Base-by-base conservation (phyloP, 2,797 vertebrate species). In the Silurus lanzhouensis region DNA sequence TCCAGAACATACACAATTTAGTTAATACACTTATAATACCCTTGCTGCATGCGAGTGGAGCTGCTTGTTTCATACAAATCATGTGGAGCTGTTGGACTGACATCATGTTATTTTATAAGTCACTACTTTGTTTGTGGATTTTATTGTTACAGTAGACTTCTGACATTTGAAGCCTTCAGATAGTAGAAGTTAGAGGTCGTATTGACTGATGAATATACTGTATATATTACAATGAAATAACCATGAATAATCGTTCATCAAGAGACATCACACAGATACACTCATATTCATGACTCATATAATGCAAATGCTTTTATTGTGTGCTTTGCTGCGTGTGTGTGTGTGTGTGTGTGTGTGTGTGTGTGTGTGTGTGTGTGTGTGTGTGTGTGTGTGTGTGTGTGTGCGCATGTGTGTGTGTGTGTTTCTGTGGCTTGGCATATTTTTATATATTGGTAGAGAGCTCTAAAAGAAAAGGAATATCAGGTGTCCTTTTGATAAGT, bases 251-350 rank as follows among this genome's bases (percentile, higher is more conserved):
- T 83, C 57, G 58, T 70, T 83, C 20, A 81, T 81, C 46, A 31
- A 68, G 15, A 55, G 46, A 5, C 48, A 70, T 82, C 66, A 82
- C 13, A 82, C 5, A 57, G 31, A 70, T 38, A 38, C 64, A 82
- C 48, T 82, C 64, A 82, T 68, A 68, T 20, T 70, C 20, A 82
- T 82, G 80, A 70, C 66, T 82, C 80, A 82, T 70, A 46, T 44
- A 61, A 22, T n/a, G 58, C 58, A 61, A 78, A 78, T 78, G 20
- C 19, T 78, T 44, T 44, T 61, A 38, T 15, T 60, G 27, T 58
- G n/a, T 27, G 38, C 48, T 46, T 0, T 20, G 31, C 15, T 44
- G 66, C 17, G 64, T 7, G 14, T 60, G 17, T 58, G n/a, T 27
- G 38, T 60, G 27, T 58, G n/a, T 27, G 38, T 38, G 66, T 68